A percentile compares a stretch with the other conserved stretches of the same genome.
Conservation (phyloP, 2,797 vertebrate genomes). For the Gymnopithys bicolor region DNA sequence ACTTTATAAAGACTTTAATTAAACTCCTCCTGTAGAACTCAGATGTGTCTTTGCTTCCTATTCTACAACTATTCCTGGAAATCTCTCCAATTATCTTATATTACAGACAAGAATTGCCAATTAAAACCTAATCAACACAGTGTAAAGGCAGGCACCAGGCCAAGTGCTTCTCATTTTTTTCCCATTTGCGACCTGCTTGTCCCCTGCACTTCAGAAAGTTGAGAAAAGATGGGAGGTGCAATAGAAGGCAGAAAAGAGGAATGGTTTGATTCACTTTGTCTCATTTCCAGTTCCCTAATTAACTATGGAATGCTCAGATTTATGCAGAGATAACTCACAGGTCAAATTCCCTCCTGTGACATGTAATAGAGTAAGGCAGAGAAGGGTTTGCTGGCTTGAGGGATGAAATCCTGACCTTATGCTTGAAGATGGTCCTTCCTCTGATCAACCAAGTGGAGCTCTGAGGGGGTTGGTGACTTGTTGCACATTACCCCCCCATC, state of each 20-base stretch:
- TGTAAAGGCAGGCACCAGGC: conserved; percentile 54
- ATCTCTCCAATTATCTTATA: conserved; percentile 69
- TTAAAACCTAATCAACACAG: conserved; percentile 69
- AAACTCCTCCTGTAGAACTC: conserved; percentile 55
- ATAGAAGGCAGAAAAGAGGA: background rate
- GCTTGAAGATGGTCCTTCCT: background rate
- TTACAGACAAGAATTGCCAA: conserved; percentile 70
- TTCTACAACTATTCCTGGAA: conserved; percentile 57
- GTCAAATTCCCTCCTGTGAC: background rate
- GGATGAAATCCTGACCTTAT: background rate
- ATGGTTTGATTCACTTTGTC: background rate
- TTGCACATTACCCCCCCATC: rapidly evolving
- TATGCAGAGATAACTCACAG: background rate
- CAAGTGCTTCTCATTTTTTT: conserved; percentile 21
- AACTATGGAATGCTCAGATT: background rate
- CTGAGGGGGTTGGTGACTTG: rapidly evolving
- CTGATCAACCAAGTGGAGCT: background rate
- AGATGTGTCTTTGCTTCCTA: conserved; percentile 40
- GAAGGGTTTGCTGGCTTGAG: background rate
- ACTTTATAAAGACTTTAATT: conserved; percentile 50
- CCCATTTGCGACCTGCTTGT: background rate
- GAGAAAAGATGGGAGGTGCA: background rate
- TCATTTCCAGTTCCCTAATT: background rate
- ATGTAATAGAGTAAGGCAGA: rapidly evolving
- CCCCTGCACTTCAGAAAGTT: conserved; percentile 25